These are phyloP conservation scores for Apostichopus japonicus DNA, from an alignment of 35 echinoderm and acorn worm genomes.

Conservation along the genomic window DNA sequence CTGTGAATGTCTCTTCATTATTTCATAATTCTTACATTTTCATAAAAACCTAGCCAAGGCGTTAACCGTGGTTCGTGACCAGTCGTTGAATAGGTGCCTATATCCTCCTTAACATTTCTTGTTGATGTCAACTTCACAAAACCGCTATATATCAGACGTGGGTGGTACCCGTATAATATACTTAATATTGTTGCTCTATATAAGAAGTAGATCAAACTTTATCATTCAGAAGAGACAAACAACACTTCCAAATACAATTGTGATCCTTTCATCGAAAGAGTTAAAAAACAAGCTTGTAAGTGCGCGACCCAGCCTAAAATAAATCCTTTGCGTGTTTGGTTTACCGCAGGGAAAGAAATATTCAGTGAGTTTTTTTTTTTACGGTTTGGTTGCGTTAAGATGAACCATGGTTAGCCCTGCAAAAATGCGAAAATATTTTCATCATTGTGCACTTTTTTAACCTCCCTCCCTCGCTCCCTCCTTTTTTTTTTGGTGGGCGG, in stretches of 20 bases:
- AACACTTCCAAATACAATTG: not conserved
- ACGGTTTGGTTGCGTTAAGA: not conserved
- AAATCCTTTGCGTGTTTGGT: slow-evolving; percentile 7
- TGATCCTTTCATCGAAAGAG: not conserved
- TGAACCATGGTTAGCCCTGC: not conserved
- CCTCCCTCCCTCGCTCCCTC: too few relatives aligned
- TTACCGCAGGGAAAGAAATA: not conserved
- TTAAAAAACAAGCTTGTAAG: slow-evolving; percentile 18
- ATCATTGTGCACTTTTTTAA: too few relatives aligned
- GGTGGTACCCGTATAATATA: not conserved
- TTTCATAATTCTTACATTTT: too few relatives aligned
- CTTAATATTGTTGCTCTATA: too few relatives aligned
- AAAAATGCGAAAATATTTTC: too few relatives aligned
- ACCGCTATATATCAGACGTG: not conserved
- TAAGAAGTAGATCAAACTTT: too few relatives aligned
- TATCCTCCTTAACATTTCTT: not conserved
- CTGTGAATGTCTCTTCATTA: too few relatives aligned
- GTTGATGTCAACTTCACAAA: not conserved
- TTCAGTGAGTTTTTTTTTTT: not conserved
- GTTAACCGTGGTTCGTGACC: too few relatives aligned
- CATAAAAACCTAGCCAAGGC: too few relatives aligned
- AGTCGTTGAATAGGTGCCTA: too few relatives aligned
- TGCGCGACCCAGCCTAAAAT: slow-evolving; percentile 17
- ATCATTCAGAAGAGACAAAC: not conserved
- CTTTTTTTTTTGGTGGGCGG: too few relatives aligned